Conservation (phyloP, 2,113 vertebrate species). For the Coptodon bakossiorum region DNA sequence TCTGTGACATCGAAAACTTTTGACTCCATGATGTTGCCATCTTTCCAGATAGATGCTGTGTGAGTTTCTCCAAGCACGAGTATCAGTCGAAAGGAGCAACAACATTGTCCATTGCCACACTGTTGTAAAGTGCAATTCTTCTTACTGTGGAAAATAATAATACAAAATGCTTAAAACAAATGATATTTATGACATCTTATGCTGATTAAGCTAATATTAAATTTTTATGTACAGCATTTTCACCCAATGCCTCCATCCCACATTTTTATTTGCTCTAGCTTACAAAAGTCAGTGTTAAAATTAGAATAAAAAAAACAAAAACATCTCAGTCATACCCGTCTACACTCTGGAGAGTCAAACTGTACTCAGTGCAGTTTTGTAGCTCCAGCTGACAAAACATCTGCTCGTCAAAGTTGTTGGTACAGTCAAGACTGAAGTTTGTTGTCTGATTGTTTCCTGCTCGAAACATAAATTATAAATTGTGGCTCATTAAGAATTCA, state of each 20-base stretch:
- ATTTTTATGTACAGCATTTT: background rate
- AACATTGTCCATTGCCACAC: background rate
- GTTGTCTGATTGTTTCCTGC: background rate
- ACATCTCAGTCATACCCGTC: fast-evolving
- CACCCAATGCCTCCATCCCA: background rate
- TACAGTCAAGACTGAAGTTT: slow-evolving; percentile 10
- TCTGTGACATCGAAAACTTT: fast-evolving
- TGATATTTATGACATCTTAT: background rate
- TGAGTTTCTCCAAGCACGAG: fast-evolving
- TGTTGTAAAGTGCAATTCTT: background rate
- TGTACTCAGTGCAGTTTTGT: slow-evolving; percentile 35
- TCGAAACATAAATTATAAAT: background rate
- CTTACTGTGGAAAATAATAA: background rate
- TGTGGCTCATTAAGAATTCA: background rate
- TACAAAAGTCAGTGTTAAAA: background rate
- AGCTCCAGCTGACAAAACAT: slow-evolving; percentile 43
- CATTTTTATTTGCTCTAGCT: background rate
- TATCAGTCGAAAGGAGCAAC: background rate
- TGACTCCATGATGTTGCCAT: background rate
- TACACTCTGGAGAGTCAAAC: background rate
- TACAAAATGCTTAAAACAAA: background rate
- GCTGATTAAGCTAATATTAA: too few species aligned
- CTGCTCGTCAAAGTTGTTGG: slow-evolving; percentile 16
- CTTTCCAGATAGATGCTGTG: background rate
- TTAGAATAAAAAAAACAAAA: background rate